Base-by-base conservation (phyloP, 2,113 vertebrate species). In the Gymnocephalus cernua region DNA sequence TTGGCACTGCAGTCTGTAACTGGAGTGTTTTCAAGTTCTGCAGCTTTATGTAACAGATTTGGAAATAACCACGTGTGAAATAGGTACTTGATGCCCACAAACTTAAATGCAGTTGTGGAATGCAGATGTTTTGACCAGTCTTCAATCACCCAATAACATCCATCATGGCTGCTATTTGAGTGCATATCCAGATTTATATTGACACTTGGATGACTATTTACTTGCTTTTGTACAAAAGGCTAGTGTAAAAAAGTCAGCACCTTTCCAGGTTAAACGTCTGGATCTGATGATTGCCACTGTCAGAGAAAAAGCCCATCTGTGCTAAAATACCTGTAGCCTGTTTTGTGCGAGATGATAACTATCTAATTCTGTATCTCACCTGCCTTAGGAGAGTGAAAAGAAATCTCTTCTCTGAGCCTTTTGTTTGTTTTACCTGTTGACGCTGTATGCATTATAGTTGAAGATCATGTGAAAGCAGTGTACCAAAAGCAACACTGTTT, bases 1-100 rank as follows among this genome's bases (percentile, higher is more conserved):
- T 25, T 21, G 32, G 8, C 27, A 27, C 82, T 76, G 90, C 87
- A 74, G 77, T 50, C 53, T 79, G 61, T 35, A n/a, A 41, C 68
- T 79, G 50, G 48, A 77, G 25, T 48, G 21, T 57, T 14, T 54
- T 81, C 18, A 76, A 77, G 63, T 69, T 76, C 11, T 76, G 32
- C 67, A 80, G 48, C 44, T 84, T 80, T 71, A 83, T 82, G 61
- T 81, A 82, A 84, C 65, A 50, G 29, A 29, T 70, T 48, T 79
- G 47, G 13, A 48, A 38, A 54, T 57, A 41, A 41, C 38, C 38
- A 44, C 58, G 32, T 25, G 11, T 50, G n/a, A 75, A n/a, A 48
- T 38, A n/a, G n/a, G n/a, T n/a, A 27, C 41, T 41, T 12, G 9
- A 70, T 69, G 57, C 29, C 62, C 47, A 35, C 1, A 47, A 11